phyloP scores from a whole-genome alignment of 2,797 vertebrate genomes.

The Peromyscus aztecus region DNA sequence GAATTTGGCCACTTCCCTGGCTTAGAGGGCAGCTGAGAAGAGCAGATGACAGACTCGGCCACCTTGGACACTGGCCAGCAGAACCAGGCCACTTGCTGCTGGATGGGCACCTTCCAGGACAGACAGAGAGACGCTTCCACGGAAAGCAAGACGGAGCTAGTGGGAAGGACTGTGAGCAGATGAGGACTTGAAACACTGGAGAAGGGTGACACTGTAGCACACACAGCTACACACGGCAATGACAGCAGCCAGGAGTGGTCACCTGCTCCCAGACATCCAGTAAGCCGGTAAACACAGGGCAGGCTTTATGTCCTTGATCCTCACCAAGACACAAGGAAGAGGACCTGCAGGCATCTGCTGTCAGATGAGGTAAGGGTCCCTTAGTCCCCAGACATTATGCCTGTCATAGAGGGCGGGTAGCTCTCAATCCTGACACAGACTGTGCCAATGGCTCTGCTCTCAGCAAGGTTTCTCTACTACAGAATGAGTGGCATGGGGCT shows the following conservation, averaged over 20 bases:
- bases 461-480: accelerated
- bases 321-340: accelerated
- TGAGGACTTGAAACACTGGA: background rate
- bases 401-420: accelerated
- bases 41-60: background rate
- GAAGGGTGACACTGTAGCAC: background rate
- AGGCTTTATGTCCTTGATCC: accelerated
- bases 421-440: background rate
- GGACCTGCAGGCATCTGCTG: no score
- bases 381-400: accelerated
- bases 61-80: accelerated
- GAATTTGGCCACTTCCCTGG: background rate
- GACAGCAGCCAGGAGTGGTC: accelerated
- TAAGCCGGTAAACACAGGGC: accelerated
- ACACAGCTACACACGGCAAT: accelerated
- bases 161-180: accelerated
- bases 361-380: background rate
- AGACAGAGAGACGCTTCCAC: accelerated
- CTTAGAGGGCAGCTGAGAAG: background rate
- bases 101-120: background rate
- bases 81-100: background rate
- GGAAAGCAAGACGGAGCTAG: accelerated
- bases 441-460: background rate
- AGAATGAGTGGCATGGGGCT: background rate
- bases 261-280: accelerated